Conservation (phyloP, 2,113 vertebrate genomes). For the Sylvietta virens region DNA sequence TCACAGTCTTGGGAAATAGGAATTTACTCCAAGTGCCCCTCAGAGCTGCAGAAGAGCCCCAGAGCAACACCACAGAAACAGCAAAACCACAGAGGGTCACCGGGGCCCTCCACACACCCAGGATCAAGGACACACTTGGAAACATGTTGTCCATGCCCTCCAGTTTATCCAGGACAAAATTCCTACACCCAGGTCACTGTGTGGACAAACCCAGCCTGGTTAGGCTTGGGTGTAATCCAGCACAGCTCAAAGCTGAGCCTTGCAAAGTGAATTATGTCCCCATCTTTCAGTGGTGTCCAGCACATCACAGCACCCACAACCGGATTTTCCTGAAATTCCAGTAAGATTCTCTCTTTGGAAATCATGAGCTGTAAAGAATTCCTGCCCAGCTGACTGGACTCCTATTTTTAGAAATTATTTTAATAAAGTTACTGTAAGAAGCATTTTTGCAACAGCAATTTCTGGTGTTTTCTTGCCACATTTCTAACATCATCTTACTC, state of each 20-base stretch:
- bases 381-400: not conserved
- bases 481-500: not conserved
- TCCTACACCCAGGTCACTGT: not conserved
- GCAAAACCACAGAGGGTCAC: not conserved
- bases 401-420: not conserved
- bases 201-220: not conserved
- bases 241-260: not conserved
- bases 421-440: not conserved
- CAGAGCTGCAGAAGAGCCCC: not conserved
- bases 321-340: not conserved
- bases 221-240: not conserved
- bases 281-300: not conserved
- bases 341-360: not conserved
- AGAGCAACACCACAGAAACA: not conserved
- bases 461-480: not conserved
- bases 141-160: rapidly evolving
- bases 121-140: not conserved
- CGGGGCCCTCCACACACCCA: rapidly evolving
- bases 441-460: not conserved
- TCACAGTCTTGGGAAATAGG: not conserved
- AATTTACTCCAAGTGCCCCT: not conserved
- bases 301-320: not conserved
- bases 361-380: not conserved
- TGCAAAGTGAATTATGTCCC: not conserved
- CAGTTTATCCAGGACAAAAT: not conserved